A percentile compares a stretch with the other conserved stretches of the same genome.
These are phyloP conservation scores for Turritopsis rubra DNA, from an alignment of 30 jellyfish, hydroid and myxozoan species.

Conservation along the genomic window DNA sequence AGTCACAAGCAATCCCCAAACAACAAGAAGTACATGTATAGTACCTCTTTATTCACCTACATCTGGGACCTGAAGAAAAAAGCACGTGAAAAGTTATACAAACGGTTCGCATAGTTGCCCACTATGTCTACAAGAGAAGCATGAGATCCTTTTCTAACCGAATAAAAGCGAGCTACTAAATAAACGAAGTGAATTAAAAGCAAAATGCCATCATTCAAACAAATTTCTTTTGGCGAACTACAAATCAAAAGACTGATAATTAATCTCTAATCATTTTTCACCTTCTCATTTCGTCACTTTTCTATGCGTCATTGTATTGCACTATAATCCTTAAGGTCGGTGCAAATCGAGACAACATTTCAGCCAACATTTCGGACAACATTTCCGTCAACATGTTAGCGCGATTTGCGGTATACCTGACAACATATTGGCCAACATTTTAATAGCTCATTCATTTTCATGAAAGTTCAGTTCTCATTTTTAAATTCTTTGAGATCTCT, in stretches of 20 bases:
- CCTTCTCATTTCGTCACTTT: too few species aligned
- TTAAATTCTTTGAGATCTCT: too few species aligned
- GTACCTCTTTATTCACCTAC: not conserved
- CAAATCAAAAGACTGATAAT: not conserved
- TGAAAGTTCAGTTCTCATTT: too few species aligned
- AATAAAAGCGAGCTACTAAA: not conserved
- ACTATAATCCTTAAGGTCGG: too few species aligned
- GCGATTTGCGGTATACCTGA: too few species aligned
- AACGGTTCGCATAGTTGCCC: not conserved
- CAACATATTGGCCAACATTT: too few species aligned
- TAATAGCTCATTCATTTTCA: too few species aligned
- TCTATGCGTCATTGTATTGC: too few species aligned
- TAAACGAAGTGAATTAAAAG: not conserved
- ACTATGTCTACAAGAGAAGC: not conserved
- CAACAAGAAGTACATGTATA: not conserved
- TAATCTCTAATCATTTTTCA: too few species aligned
- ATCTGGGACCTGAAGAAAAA: not conserved
- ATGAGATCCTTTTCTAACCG: not conserved
- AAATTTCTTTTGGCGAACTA: not conserved
- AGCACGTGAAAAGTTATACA: not conserved
- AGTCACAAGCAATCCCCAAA: not conserved
- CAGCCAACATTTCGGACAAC: too few species aligned
- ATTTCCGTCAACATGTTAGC: too few species aligned
- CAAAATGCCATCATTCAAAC: not conserved
- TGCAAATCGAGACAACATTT: too few species aligned